A percentile compares a stretch with the other conserved stretches of the same genome.
Conservation (phyloP, 2,888 invertebrate genomes). For the Leistus spinibarbis region DNA sequence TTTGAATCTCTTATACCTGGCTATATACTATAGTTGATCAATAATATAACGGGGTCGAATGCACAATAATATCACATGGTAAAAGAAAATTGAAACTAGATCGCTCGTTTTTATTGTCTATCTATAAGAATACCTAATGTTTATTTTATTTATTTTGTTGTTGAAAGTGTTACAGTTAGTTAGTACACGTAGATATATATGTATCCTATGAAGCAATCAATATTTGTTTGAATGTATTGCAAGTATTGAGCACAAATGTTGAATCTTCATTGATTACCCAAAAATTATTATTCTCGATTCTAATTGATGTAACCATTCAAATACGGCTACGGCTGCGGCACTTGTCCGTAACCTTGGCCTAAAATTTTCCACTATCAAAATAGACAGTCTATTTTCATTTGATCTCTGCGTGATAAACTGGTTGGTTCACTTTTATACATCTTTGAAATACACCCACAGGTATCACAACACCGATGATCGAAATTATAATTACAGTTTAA, state of each 20-base stretch:
- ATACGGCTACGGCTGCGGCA: background rate
- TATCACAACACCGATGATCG: background rate
- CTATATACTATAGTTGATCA: too few species aligned
- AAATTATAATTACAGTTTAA: background rate
- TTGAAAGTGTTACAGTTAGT: background rate
- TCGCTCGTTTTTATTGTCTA: background rate
- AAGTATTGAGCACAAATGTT: background rate
- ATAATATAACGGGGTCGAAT: background rate
- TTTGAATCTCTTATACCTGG: too few species aligned
- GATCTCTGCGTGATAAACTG: background rate
- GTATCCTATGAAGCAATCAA: background rate
- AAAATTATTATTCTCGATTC: background rate
- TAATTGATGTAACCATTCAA: background rate
- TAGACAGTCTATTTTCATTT: background rate
- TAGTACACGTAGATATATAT: background rate
- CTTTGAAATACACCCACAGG: background rate
- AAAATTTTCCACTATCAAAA: background rate
- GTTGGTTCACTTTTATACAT: background rate
- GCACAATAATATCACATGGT: background rate
- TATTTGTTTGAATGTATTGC: background rate
- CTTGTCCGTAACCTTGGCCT: conserved; percentile 2
- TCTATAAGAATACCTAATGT: background rate
- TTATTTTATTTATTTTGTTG: background rate
- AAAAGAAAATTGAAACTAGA: background rate
- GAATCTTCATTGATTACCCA: background rate